These are phyloP conservation scores for Sebastes nivosus DNA, from an alignment of 2,797 vertebrate species.

Conservation along the genomic window DNA sequence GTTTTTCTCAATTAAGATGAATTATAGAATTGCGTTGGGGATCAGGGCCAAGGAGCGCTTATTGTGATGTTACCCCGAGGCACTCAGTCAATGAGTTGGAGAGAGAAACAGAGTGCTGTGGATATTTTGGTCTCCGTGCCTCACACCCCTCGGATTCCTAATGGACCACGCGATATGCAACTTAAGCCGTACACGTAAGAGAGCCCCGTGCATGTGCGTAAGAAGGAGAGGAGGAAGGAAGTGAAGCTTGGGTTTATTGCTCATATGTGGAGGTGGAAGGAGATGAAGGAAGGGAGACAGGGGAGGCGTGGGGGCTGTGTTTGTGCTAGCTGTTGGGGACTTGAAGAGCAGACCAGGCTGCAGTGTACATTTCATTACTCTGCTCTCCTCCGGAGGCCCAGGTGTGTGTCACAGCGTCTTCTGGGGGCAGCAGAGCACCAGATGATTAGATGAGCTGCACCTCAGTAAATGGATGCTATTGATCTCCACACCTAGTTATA, in stretches of 20 bases:
- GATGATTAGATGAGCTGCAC: slow-evolving; percentile 79
- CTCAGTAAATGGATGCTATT: slow-evolving; percentile 80
- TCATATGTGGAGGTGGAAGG: slow-evolving; percentile 55
- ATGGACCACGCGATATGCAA: slow-evolving; percentile 63
- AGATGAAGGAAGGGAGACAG: slow-evolving; percentile 42
- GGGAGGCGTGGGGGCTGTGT: slow-evolving; percentile 54
- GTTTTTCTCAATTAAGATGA: slow-evolving; percentile 81
- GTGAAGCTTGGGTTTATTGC: slow-evolving; percentile 66
- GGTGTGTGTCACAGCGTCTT: slow-evolving; percentile 62
- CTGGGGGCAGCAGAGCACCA: slow-evolving; percentile 60
- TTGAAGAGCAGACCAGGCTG: slow-evolving; percentile 48
- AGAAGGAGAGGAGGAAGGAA: slow-evolving; percentile 34
- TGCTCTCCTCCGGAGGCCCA: slow-evolving; percentile 66
- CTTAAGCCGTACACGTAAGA: slow-evolving; percentile 54
- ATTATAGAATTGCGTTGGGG: slow-evolving; percentile 78
- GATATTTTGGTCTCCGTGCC: slow-evolving; percentile 64
- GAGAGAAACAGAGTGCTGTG: slow-evolving; percentile 58
- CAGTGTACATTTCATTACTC: slow-evolving; percentile 83
- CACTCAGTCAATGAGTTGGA: slow-evolving; percentile 63
- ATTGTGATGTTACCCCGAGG: slow-evolving; percentile 67
- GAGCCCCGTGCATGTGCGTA: slow-evolving; percentile 43
- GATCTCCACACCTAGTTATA: slow-evolving; percentile 81
- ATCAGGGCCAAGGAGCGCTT: slow-evolving; percentile 56
- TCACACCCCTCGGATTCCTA: slow-evolving; percentile 67
- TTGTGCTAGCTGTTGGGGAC: slow-evolving; percentile 67